A percentile compares a stretch with the other conserved stretches of the same genome.
Evolutionary conservation across 2,797 vertebrate species (phyloP).

Genomic region (Enteromius viviparus): DNA sequence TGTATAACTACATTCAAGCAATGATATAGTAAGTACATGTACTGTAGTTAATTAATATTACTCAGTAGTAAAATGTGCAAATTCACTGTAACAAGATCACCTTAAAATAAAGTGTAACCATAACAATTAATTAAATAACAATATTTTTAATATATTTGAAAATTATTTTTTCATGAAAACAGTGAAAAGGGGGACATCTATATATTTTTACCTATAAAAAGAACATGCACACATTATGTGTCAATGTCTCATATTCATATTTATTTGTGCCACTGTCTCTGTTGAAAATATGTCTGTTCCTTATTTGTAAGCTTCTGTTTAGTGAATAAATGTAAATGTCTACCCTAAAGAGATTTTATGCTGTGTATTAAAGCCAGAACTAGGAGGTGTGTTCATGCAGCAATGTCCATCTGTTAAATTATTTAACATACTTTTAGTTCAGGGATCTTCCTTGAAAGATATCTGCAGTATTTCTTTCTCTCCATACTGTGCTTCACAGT

Average conservation of each 20-base stretch:
- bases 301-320: background rate
- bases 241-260: background rate
- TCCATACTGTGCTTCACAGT: constrained; percentile 1
- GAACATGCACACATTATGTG: background rate
- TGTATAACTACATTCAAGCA: background rate
- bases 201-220: background rate
- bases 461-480: constrained; percentile 7
- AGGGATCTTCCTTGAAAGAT: constrained; percentile 12
- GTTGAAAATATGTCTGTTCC: background rate
- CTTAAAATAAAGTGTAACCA: background rate
- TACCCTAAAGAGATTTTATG: background rate
- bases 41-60: background rate
- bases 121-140: no score
- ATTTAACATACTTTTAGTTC: constrained; percentile 22
- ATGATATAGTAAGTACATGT: background rate
- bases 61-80: background rate
- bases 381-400: background rate
- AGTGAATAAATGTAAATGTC: background rate
- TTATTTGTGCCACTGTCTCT: background rate
- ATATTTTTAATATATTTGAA: no score
- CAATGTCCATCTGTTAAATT: constrained; percentile 25
- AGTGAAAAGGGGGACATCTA: background rate
- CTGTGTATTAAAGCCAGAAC: background rate
- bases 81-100: background rate
- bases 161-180: background rate